phyloP scores from a whole-genome alignment of 2,888 invertebrate genomes.

The Melipona bicolor region DNA sequence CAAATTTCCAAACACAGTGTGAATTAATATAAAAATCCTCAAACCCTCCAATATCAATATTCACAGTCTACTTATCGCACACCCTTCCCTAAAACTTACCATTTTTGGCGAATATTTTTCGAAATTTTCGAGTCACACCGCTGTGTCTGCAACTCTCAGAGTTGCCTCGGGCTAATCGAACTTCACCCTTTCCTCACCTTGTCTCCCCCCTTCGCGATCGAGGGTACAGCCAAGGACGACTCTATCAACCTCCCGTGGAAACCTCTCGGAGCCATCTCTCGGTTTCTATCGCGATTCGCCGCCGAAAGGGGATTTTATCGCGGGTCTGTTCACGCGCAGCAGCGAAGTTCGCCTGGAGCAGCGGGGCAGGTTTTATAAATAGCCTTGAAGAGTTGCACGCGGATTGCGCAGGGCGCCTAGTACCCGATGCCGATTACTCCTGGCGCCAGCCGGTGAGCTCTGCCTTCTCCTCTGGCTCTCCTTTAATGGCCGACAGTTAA shows the following conservation, averaged over 20 bases:
- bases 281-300: conserved; percentile 35
- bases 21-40: too few relatives aligned
- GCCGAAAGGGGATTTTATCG: conserved; percentile 60
- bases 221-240: conserved; percentile 13
- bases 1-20: too few relatives aligned
- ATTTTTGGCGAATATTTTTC: background rate
- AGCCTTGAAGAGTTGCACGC: conserved; percentile 59
- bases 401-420: conserved; percentile 65
- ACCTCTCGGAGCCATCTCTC: background rate
- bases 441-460: conserved; percentile 68
- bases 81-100: too few relatives aligned
- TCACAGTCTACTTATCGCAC: too few relatives aligned
- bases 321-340: conserved; percentile 20
- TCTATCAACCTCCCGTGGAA: background rate
- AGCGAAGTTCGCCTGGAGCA: conserved; percentile 39
- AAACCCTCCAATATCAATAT: too few relatives aligned
- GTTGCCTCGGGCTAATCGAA: background rate
- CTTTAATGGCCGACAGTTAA: conserved; percentile 76
- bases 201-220: background rate
- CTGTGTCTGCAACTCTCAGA: background rate
- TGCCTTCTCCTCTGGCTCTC: conserved; percentile 50
- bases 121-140: background rate
- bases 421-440: conserved; percentile 67
- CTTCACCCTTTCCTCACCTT: too few relatives aligned
- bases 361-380: conserved; percentile 70